Base-by-base conservation (phyloP, 2,888 invertebrate genomes). In the Andrena marginata region DNA sequence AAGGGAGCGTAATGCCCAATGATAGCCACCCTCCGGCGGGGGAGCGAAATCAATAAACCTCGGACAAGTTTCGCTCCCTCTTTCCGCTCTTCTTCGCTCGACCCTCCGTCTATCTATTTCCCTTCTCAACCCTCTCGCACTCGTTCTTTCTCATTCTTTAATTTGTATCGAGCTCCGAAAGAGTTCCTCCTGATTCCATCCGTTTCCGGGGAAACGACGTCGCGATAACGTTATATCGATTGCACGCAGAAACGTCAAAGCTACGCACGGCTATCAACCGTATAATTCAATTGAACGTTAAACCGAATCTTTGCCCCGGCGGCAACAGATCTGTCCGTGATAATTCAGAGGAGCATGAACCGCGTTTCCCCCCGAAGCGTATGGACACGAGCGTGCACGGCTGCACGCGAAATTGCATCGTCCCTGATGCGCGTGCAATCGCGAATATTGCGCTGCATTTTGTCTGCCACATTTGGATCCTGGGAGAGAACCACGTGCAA, bases 21-120 rank as follows among this genome's bases (percentile, higher is more conserved):
- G 89, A 89, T 88, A 85, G 85, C 84, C 60, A 74, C 72, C 80
- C 84, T 59, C 77, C 74, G 16, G 71, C 51, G 75, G 59, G 71
- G 75, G 78, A 80, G 67, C 76, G 82, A 68, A 89, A 89, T 89
- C 89, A 90, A 89, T 90, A 90, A 89, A 90, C 77, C 74, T 60
- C 54, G 77, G 76, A 71, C 69, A 76, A 78, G 71, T 88, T 82
- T 81, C 54, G 29, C 78, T 48, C 20, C 23, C 56, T 63, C 63
- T 85, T 69, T 68, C 64, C 69, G 54, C 64, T 69, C 51, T 62
- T 63, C 63, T 51, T 60, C 59, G 48, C 16, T 29, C 20, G 42
- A 20, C 68, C 31, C 29, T 3, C 54, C 26, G 8, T 67, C 31
- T 56, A 33, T 67, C 16, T 23, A 20, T 54, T n/a, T 16, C 20